Base-by-base conservation (phyloP, 1,140 invertebrate species). In the Sitophilus oryzae region DNA sequence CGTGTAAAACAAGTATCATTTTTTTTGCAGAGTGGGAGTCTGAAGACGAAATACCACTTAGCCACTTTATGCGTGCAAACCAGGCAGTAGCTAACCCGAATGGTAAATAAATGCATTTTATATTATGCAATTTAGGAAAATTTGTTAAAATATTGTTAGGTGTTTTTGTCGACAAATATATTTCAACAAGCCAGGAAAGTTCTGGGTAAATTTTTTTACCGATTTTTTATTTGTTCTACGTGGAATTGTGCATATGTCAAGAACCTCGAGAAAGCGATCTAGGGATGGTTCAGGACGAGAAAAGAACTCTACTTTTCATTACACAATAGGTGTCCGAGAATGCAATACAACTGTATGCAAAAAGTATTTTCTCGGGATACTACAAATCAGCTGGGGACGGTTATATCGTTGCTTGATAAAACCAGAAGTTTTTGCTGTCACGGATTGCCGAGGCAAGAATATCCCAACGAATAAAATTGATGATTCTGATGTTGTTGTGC, bases 391-490 rank as follows among this genome's bases (percentile, higher is more conserved):
- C 14, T 40, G 37, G 37, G 56, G 45, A 42, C 11, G 56, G 19
- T 22, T 53, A 34, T 58, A 58, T 36, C 15, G 30, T 30, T 42
- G 37, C 20, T 18, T 45, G 14, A 10, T 14, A 15, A 18, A 15
- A n/a, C n/a, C n/a, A 14, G 42, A 54, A 20, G 18, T 56, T 19
- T 46, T 20, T 41, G 45, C 20, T 9, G 40, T 19, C 16, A 56
- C 40, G 10, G 41, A 45, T 42, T 30, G 15, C 8, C 16, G 36
- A 3, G 52, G 42, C n/a, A 59, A n/a, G 47, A 46, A 43, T 36
- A 25, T 5, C 45, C 15, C 47, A 14, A n/a, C n/a, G n/a, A 51
- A 41, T 14, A 41, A 46, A 58, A 36, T 58, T 40, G 42, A 50
- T 16, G 49, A 52, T 37, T 42, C 44, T 37, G 37, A 53, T 37